A percentile compares a stretch with the other conserved stretches of the same genome.
Conservation (phyloP, 2,888 invertebrate genomes). For the Aporophyla lueneburgensis region DNA sequence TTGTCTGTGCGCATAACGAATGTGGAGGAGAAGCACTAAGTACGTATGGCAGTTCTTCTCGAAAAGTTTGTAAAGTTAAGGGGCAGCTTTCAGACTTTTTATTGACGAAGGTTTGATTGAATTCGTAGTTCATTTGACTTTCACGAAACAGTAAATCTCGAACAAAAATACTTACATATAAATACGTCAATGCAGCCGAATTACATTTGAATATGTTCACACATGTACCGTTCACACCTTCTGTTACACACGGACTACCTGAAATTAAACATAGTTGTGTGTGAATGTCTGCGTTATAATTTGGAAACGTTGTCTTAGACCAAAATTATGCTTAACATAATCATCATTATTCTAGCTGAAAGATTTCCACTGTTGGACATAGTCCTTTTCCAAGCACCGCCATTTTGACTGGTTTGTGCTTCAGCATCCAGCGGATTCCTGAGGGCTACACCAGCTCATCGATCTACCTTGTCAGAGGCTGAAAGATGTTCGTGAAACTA, state of each 20-base stretch:
- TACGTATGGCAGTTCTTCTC: not conserved
- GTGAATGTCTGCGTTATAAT: not conserved
- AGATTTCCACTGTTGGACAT: not conserved
- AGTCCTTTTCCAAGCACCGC: too few species aligned
- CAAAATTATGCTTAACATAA: not conserved
- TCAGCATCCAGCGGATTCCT: not conserved
- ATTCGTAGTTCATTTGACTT: too few species aligned
- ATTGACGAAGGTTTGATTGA: not conserved
- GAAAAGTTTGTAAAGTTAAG: not conserved
- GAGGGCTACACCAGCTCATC: not conserved
- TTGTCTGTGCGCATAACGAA: too few species aligned
- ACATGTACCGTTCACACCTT: constrained; percentile 39
- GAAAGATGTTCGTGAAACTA: not conserved
- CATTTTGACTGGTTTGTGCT: too few species aligned
- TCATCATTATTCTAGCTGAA: not conserved
- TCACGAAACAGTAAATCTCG: not conserved
- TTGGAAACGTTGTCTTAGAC: not conserved
- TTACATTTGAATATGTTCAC: constrained; percentile 47
- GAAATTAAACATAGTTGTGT: constrained; percentile 12
- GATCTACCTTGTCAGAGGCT: not conserved
- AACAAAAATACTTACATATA: constrained; percentile 41
- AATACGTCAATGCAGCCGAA: constrained; percentile 47
- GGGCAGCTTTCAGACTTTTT: not conserved
- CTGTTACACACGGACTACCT: constrained; percentile 38
- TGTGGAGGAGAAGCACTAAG: too few species aligned